Evolutionary conservation across 2,797 vertebrate species (phyloP).

Genomic region (Coccyzus lansbergi): DNA sequence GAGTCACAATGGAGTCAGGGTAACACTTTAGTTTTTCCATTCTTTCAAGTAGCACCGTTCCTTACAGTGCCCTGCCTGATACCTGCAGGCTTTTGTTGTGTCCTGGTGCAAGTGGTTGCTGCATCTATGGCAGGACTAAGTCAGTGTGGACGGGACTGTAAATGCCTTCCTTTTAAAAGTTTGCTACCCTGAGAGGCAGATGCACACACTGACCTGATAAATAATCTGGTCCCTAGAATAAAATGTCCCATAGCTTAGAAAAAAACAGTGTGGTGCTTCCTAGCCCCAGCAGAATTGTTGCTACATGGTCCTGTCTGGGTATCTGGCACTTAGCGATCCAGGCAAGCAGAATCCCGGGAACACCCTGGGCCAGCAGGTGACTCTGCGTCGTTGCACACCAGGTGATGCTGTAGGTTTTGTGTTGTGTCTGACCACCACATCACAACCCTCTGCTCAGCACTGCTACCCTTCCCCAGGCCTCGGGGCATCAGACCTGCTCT

Average conservation of each 20-base stretch:
- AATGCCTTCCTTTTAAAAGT: neutral
- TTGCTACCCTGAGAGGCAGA: neutral
- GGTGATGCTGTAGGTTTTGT: accelerated
- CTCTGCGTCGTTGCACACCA: accelerated
- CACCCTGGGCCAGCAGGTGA: neutral
- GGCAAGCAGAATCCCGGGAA: neutral
- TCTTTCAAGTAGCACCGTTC: neutral
- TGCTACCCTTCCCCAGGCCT: neutral
- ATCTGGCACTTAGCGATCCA: neutral
- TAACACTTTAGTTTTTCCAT: neutral
- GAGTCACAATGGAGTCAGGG: neutral
- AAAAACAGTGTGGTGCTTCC: neutral
- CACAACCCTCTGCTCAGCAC: neutral
- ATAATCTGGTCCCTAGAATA: neutral
- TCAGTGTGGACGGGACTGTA: neutral
- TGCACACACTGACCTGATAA: accelerated
- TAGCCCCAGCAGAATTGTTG: neutral
- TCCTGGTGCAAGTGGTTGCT: neutral
- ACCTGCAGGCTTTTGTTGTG: neutral
- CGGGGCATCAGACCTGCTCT: neutral
- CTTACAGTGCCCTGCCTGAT: neutral
- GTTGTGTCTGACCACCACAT: neutral
- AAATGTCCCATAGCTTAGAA: neutral
- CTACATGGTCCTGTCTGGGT: accelerated
- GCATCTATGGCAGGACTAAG: neutral